Evolutionary conservation across 2,797 vertebrate genomes (phyloP), one percentile per base, ranked within the genome.

Genomic region (Cynopterus sphinx): DNA sequence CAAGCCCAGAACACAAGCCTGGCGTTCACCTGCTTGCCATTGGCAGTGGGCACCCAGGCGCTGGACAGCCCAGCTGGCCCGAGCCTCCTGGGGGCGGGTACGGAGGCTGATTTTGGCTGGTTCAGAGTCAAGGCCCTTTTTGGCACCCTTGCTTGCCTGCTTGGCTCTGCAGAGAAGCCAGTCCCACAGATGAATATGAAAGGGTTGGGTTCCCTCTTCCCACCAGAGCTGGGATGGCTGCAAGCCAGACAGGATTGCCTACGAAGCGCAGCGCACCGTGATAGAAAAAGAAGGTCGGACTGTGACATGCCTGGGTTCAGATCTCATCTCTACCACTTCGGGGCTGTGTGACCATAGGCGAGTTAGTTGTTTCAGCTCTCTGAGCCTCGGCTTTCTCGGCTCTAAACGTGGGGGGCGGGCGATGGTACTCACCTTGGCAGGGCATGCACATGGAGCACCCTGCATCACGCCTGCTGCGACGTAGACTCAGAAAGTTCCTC

Each of bases 151-250:
- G 6, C 53, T 68, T 49, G 6, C 61, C 31, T 6, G 9, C 49
- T 96, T 94, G 93, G 46, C 94, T 70, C 17, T 61, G 53, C 91
- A 75, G 70, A 84, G 51, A 57, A 74, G 61, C 5, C 4, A 7
- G 39, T 84, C 65, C 43, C 33, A 8, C 31, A 61, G 83, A 79
- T 33, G 88, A 87, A 83, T 59, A 82, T 86, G 41, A 53, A 82
- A 77, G 63, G 74, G 17, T 53, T 84, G 63, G 70, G 63, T 94
- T 82, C n/a, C n/a, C 41, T 93, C 6, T 28, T 70, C n/a, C 24
- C 11, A 36, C 15, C 12, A 36, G 46, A 3, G 55, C 41, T 53
- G 68, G 22, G 13, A 17, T 10, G 63, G 21, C 57, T 75, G 43
- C 28, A 79, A 85, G 9, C 10, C 33, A 43, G 61, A 49, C 31